These are phyloP conservation scores for Andrena marginata DNA, from an alignment of 2,888 invertebrate species.

Conservation along the genomic window DNA sequence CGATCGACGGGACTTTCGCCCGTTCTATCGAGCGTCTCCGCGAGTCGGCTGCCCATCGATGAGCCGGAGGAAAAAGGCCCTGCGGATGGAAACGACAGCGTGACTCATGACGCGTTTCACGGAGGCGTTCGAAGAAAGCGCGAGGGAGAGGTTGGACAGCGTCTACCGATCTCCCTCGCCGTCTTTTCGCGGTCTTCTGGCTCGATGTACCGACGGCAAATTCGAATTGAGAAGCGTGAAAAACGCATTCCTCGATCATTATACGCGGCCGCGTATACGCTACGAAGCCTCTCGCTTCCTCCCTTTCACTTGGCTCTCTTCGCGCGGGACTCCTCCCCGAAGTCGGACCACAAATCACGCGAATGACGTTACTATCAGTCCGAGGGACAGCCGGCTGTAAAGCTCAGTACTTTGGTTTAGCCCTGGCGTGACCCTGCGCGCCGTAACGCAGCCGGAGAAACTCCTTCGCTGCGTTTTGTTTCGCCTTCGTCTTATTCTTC, in stretches of 20 bases:
- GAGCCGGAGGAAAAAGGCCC: neutral
- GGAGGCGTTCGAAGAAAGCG: constrained; percentile 38
- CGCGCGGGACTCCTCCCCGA: constrained; percentile 64
- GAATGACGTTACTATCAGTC: constrained; percentile 78
- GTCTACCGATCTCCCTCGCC: constrained; percentile 19
- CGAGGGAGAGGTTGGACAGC: constrained; percentile 27
- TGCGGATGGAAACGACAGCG: constrained; percentile 36
- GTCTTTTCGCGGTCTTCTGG: constrained; percentile 23
- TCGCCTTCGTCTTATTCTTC: constrained; percentile 12
- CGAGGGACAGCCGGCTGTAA: constrained; percentile 76
- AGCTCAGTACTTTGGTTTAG: constrained; percentile 71
- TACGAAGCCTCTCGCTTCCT: constrained; percentile 28
- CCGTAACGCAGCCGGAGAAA: constrained; percentile 52
- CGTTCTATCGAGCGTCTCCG: constrained; percentile 7
- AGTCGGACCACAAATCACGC: constrained; percentile 78
- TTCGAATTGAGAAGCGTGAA: constrained; percentile 81
- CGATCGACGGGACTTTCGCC: constrained; percentile 29
- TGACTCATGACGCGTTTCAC: constrained; percentile 36
- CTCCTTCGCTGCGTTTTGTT: constrained; percentile 42
- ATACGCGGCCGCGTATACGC: constrained; percentile 63
- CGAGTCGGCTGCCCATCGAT: neutral
- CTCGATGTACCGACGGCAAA: constrained; percentile 67
- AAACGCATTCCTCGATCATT: constrained; percentile 79
- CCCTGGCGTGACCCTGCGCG: constrained; percentile 57
- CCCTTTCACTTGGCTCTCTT: constrained; percentile 48